A percentile compares a stretch with the other conserved stretches of the same genome.
phyloP scores from a whole-genome alignment of 2,113 vertebrate genomes.

The Corynorhinus townsendii region DNA sequence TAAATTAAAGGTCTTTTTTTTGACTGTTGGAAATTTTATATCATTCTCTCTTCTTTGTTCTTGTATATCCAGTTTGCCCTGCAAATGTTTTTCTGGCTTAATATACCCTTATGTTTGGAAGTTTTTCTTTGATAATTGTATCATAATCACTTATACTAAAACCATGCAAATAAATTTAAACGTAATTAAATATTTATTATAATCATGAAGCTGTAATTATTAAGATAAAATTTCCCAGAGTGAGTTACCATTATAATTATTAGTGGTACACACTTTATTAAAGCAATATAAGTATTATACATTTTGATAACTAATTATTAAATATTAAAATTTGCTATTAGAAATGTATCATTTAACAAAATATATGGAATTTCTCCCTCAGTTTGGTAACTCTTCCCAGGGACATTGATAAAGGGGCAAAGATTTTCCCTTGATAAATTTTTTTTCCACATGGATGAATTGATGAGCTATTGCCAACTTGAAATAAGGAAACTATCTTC shows the following conservation, averaged over 20 bases:
- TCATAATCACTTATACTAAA: constrained; percentile 37
- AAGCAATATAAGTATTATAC: neutral
- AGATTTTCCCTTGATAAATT: neutral
- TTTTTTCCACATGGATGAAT: neutral
- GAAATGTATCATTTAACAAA: constrained; percentile 47
- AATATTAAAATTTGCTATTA: constrained; percentile 4
- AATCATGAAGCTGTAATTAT: constrained; percentile 18
- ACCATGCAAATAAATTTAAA: constrained; percentile 45
- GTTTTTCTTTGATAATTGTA: constrained; percentile 49
- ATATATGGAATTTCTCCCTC: neutral
- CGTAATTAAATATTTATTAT: constrained; percentile 44
- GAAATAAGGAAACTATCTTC: too few species aligned
- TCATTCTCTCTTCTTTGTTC: constrained; percentile 29
- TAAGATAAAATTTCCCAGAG: constrained; percentile 32
- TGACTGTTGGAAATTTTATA: neutral
- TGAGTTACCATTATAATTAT: constrained; percentile 40
- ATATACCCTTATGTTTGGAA: neutral
- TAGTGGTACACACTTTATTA: constrained; percentile 9
- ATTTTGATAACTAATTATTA: constrained; percentile 41
- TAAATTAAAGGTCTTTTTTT: neutral
- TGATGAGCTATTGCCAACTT: neutral
- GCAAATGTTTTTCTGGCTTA: neutral
- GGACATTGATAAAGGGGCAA: too few species aligned
- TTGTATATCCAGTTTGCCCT: neutral
- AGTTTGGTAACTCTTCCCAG: neutral